phyloP scores from a whole-genome alignment of 2,797 vertebrate species.

The Anomalospiza imberbis region DNA sequence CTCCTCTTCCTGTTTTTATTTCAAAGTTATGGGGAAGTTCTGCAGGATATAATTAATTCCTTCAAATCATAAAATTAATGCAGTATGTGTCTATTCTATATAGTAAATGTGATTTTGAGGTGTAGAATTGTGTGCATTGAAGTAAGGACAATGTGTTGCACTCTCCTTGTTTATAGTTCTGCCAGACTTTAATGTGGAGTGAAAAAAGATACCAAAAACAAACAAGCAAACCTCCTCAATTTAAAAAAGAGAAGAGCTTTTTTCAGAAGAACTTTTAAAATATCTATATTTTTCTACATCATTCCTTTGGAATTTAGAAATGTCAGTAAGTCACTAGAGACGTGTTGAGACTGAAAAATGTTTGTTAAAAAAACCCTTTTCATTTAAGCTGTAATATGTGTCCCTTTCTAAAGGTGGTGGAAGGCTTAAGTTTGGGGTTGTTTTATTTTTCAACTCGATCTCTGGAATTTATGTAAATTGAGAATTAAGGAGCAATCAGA shows the following conservation, averaged over 20 bases:
- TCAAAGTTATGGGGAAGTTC: background rate
- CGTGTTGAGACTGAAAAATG: background rate
- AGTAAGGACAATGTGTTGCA: background rate
- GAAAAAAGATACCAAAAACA: background rate
- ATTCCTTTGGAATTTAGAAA: background rate
- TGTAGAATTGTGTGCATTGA: background rate
- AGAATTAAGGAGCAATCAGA: background rate
- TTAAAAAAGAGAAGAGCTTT: background rate
- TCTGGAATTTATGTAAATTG: background rate
- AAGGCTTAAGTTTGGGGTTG: background rate
- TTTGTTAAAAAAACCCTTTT: fast-evolving
- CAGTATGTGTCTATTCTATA: background rate
- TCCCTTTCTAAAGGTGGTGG: background rate
- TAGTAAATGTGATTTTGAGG: background rate
- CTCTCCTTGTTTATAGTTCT: background rate
- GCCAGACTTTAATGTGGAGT: background rate
- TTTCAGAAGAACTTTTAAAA: background rate
- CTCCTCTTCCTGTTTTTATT: background rate
- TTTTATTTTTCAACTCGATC: background rate
- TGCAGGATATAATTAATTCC: background rate
- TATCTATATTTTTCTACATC: background rate
- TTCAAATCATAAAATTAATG: background rate
- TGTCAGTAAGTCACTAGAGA: background rate
- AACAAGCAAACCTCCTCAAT: background rate
- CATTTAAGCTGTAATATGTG: background rate